These are phyloP conservation scores for Mystacides longicornis DNA, from an alignment of 2,888 invertebrate genomes.

Conservation along the genomic window DNA sequence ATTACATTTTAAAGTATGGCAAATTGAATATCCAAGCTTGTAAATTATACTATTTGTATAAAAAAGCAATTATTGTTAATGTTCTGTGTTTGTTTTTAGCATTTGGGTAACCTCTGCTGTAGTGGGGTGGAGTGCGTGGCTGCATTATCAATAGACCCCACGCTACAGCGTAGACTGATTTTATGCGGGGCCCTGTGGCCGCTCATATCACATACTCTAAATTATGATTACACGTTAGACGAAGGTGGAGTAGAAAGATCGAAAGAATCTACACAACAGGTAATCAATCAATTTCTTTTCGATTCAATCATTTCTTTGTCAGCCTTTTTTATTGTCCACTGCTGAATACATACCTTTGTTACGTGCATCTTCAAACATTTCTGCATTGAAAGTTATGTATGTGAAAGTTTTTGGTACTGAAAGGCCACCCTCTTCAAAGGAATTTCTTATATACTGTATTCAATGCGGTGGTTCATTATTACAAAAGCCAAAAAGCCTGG, in stretches of 20 bases:
- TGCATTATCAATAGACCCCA: conserved; percentile 77
- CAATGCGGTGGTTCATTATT: too few species aligned
- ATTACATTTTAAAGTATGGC: conserved; percentile 70
- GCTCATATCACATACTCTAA: conserved; percentile 80
- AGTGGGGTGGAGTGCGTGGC: conserved; percentile 88
- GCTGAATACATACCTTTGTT: too few species aligned
- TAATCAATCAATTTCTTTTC: too few species aligned
- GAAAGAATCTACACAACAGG: conserved; percentile 77
- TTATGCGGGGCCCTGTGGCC: conserved; percentile 89
- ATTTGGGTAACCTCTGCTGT: conserved; percentile 73
- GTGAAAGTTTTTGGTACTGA: too few species aligned
- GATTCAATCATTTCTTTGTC: too few species aligned
- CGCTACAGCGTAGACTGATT: conserved; percentile 76
- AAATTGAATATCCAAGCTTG: neutral
- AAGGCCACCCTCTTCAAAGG: too few species aligned
- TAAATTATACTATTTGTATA: neutral
- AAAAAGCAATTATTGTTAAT: neutral
- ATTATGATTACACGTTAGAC: conserved; percentile 94
- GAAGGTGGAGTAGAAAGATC: conserved; percentile 89
- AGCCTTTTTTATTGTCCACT: too few species aligned
- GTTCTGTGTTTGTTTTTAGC: conserved; percentile 42
- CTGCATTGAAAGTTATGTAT: too few species aligned
- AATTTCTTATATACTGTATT: too few species aligned
- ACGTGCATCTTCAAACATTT: too few species aligned
- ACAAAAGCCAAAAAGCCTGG: too few species aligned